Conservation (phyloP, 1,140 invertebrate species). For the Homarus americanus region DNA sequence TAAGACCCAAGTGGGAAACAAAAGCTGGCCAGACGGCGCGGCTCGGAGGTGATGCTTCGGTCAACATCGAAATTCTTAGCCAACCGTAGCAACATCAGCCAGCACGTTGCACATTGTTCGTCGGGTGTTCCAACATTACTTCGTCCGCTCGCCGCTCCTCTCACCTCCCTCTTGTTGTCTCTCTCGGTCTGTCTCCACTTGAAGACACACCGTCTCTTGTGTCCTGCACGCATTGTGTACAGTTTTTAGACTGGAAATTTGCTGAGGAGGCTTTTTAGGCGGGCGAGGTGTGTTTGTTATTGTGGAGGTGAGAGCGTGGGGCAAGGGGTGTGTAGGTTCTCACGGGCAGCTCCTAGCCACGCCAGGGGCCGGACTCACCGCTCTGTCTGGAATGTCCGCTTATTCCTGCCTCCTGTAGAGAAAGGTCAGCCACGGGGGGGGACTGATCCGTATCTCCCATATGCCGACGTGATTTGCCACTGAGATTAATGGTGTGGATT, state of each 20-base stretch:
- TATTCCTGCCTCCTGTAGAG: neutral
- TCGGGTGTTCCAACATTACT: neutral
- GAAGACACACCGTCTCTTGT: neutral
- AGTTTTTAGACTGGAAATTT: neutral
- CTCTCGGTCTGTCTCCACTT: neutral
- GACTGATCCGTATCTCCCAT: neutral
- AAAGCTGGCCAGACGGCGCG: too few relatives aligned
- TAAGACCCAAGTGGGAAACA: too few relatives aligned
- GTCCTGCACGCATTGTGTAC: neutral
- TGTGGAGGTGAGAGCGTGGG: neutral
- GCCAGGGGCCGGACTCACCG: neutral
- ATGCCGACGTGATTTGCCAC: too few relatives aligned
- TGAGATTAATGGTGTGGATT: too few relatives aligned
- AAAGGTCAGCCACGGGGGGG: neutral
- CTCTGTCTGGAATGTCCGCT: neutral
- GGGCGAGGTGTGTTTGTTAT: neutral
- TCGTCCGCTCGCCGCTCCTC: neutral
- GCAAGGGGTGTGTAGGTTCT: neutral
- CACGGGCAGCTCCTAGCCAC: neutral
- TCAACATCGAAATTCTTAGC: too few relatives aligned
- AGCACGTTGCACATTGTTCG: too few relatives aligned
- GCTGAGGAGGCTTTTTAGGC: neutral
- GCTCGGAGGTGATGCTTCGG: too few relatives aligned
- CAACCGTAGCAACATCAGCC: neutral
- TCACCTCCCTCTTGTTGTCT: neutral